Base-by-base conservation (phyloP, 1,140 invertebrate species). In the Euwallacea fornicatus region DNA sequence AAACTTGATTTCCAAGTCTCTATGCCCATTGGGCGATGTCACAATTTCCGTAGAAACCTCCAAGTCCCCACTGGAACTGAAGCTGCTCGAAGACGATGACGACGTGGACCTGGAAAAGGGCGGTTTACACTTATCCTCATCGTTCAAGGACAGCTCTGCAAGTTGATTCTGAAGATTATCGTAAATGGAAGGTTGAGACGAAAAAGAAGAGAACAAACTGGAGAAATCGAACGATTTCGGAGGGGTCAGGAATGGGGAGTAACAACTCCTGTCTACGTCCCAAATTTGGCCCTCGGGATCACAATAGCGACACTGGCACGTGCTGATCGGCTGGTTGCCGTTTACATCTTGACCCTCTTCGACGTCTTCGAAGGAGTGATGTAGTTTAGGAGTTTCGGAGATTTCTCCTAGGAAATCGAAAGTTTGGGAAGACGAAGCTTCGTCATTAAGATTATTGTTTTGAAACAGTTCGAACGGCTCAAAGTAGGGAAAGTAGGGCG, bases 301-400 rank as follows among this genome's bases (percentile, higher is more conserved):
- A 78, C 91, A 93, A 73, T 91, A 91, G 8, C 88, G 86, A 78
- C 91, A 94, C 81, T 92, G 91, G 81, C 91, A 93, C n/a, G 84
- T 81, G 75, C 84, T 86, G 58, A 76, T 82, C 80, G 56, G 74
- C 72, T 73, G 78, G 61, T 73, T 80, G 64, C 74, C 77, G 58
- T 79, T 79, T 15, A 79, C 61, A 66, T 81, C 80, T 44, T 79
- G 76, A 7, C 76, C 74, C 33, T 82, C 81, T 53, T 83, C 81
- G 10, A 83, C 75, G 58, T 85, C 83, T 66, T 81, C 80, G 73
- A 82, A 80, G 7, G 78, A 75, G 75, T 82, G 80, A 42, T 81
- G 79, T 61, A 80, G 68, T 60, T 79, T 77, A 11, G 80, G 79
- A 8, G 76, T 75, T 69, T 81, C 81, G 9, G 73, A 68, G 11